Conservation (phyloP, 2,888 invertebrate genomes). For the Galeopsomyia nigrocyanea region DNA sequence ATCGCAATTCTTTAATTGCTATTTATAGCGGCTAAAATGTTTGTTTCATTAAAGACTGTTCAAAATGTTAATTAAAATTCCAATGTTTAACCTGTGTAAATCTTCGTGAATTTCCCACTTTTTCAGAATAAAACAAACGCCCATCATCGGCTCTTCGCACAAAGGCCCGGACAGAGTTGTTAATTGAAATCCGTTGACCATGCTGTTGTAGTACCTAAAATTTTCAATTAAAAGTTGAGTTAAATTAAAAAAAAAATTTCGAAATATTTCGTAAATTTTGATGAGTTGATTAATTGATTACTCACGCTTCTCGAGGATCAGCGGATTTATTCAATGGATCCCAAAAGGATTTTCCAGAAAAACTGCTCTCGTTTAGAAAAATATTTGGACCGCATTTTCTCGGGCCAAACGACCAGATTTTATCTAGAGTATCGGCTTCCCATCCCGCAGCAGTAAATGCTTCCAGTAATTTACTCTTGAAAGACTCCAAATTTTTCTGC, state of each 20-base stretch:
- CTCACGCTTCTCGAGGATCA: slow-evolving; percentile 60
- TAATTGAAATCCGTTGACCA: slow-evolving; percentile 89
- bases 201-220: slow-evolving; percentile 76
- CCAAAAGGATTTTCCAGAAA: slow-evolving; percentile 74
- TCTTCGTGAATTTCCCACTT: slow-evolving; percentile 76
- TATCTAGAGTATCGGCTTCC: slow-evolving; percentile 71
- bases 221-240: slow-evolving; percentile 16
- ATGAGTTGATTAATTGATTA: slow-evolving; percentile 35
- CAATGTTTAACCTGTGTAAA: slow-evolving; percentile 48
- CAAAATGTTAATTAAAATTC: no score
- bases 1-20: no score
- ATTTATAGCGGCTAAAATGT: no score
- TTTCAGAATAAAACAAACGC: slow-evolving; percentile 91
- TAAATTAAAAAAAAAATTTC: background rate
- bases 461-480: slow-evolving; percentile 73
- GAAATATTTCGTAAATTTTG: slow-evolving; percentile 1
- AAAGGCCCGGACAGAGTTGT: slow-evolving; percentile 91
- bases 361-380: slow-evolving; percentile 86
- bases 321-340: slow-evolving; percentile 53
- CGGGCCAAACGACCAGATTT: slow-evolving; percentile 95
- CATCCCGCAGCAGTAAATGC: slow-evolving; percentile 74
- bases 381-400: slow-evolving; percentile 91
- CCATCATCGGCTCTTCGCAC: slow-evolving; percentile 97
- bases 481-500: slow-evolving; percentile 63
- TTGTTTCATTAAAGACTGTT: no score